Base-by-base conservation (phyloP, 2,888 invertebrate genomes). In the Pterostichus madidus region DNA sequence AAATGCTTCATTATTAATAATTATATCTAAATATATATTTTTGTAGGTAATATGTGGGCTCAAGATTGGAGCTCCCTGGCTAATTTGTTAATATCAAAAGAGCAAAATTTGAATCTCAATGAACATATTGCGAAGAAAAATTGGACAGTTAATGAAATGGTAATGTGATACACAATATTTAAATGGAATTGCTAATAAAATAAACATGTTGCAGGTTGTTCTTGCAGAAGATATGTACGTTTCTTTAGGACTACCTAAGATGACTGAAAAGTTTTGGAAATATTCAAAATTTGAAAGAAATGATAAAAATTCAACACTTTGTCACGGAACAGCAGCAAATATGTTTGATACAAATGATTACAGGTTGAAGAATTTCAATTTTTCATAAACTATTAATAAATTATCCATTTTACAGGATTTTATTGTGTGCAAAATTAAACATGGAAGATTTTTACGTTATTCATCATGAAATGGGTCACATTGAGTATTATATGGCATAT, bases 391-490 rank as follows among this genome's bases (percentile, higher is more conserved):
- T 24, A 24, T 24, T 24, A 24, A 2, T 24, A 24, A 24, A 24
- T 2, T 24, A 3, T 3, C 24, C 10, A 17, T 61, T 61, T 83
- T 83, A 17, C 79, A 93, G 95, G 85, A 91, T 95, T 85, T 88
- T 94, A 44, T 92, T 94, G 86, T 95, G 95, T 86, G 92, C 94
- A 0, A 91, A 91, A 17, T 89, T 91, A 0, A 91, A 91, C 0
- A 91, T 92, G 86, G 92, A 94, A 85, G 94, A 94, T 86, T 92
- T 95, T 73, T 92, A 93, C 84, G 93, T 94, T 0, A 90, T 95
- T 0, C 93, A 94, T 85, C 95, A 95, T 87, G 95, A 95, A 88
- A 92, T 95, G 90, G 95, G 95, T 0, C 95, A 95, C 85, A 92
- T 95, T 46, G 92, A 95, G 71, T 95, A 95, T 86, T 95, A 93